These are phyloP conservation scores for Ctenomys sociabilis DNA, from an alignment of 2,113 vertebrate species.

Conservation along the genomic window DNA sequence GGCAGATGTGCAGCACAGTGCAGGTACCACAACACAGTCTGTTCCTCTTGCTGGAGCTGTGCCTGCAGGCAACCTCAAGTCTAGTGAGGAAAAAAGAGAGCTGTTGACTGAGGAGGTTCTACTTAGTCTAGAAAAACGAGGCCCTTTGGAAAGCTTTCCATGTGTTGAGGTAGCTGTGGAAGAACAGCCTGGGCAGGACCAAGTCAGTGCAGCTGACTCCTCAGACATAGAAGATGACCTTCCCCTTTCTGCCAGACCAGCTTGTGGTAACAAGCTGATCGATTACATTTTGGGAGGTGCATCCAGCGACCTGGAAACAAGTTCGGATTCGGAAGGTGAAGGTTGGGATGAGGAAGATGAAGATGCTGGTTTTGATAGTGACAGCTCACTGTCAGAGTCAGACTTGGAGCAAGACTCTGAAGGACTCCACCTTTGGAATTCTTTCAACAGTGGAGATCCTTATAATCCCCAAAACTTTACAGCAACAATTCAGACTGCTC, in stretches of 20 bases:
- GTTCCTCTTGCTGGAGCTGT: neutral
- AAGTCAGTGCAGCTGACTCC: neutral
- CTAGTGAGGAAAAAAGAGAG: neutral
- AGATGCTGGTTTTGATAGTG: slow-evolving; percentile 94
- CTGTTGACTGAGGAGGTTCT: slow-evolving; percentile 6
- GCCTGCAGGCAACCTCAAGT: neutral
- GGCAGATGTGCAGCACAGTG: neutral
- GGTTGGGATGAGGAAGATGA: slow-evolving; percentile 83
- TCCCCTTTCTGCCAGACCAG: slow-evolving; percentile 52
- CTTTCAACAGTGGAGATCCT: slow-evolving; percentile 90
- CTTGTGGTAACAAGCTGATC: slow-evolving; percentile 93
- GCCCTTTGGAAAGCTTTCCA: neutral
- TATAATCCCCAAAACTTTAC: slow-evolving; percentile 94
- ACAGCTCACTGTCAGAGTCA: slow-evolving; percentile 87
- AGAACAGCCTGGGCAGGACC: neutral
- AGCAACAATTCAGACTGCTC: slow-evolving; percentile 86
- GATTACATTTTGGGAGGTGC: slow-evolving; percentile 94
- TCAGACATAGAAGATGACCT: slow-evolving; percentile 58
- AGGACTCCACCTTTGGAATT: slow-evolving; percentile 89
- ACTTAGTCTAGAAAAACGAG: neutral
- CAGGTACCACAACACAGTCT: neutral
- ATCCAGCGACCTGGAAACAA: slow-evolving; percentile 87
- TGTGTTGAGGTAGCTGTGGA: neutral
- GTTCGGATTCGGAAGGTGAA: slow-evolving; percentile 80
- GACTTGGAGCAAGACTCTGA: slow-evolving; percentile 83